Evolutionary conservation across 1,140 invertebrate species (phyloP), one percentile per base, ranked within the genome.

Genomic region (Branchinecta lindahli): DNA sequence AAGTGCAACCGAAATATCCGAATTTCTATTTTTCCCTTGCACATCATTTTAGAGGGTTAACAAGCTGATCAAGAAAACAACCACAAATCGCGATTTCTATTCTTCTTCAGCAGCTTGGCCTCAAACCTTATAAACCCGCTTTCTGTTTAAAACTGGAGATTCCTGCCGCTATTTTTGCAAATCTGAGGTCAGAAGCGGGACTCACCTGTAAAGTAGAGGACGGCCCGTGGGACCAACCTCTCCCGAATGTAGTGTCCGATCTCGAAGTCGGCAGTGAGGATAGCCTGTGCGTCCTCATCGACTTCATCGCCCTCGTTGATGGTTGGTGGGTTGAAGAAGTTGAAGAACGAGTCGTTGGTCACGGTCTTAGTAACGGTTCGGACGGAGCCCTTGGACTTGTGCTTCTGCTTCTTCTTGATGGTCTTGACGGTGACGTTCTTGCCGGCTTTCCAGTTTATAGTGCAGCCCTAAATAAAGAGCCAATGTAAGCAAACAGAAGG

Each of bases 371-470:
- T 94, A 68, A 98, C 87, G 45, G 91, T 96, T 76, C 95, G 86
- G 72, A 92, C 88, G 8, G 90, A 88, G 70, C 93, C 94, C 72
- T 89, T 85, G 4, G 91, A 89, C 84, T 97, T 98, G 79, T 99
- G 95, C 79, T 98, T 98, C 80, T 98, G 95, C 80, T 95, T 97
- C 84, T 98, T 99, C 79, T 95, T 95, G 45, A 98, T 88, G 10
- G 88, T 90, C 82, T 98, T 98, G 4, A 96, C 85, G 5, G 96
- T 99, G 8, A 98, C 88, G 78, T 99, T 97, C 81, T 97, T 98
- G 69, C 92, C 93, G 76, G 93, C 90, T 71, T 93, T 89, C 95
- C 95, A 98, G 76, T 94, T 87, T 75, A 98, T 96, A 61, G 83
- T 82, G 75, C 91, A 95, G 45, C 91, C 91, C 85, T 88, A 72